These are phyloP conservation scores for Corythoichthys intestinalis DNA, from an alignment of 2,113 vertebrate genomes.

Conservation along the genomic window DNA sequence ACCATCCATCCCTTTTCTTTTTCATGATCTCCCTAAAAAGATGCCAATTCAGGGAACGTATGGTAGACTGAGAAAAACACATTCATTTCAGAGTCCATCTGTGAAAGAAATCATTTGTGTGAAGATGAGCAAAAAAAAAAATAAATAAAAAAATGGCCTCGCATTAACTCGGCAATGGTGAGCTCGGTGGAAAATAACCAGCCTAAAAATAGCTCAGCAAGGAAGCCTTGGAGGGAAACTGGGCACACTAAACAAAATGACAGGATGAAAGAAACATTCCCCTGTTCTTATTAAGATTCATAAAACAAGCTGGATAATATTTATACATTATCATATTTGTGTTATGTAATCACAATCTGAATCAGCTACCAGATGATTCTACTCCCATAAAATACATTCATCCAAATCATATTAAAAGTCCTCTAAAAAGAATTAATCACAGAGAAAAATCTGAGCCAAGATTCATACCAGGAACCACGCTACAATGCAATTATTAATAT, in stretches of 20 bases:
- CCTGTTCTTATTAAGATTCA: neutral
- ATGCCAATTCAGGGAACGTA: neutral
- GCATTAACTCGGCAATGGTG: constrained; percentile 16
- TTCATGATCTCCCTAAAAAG: neutral
- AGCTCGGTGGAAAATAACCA: constrained; percentile 35
- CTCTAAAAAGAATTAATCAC: no score
- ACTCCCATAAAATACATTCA: neutral
- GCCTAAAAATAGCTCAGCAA: constrained; percentile 52
- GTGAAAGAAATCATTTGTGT: constrained; percentile 7
- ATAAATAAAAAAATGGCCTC: constrained; percentile 3
- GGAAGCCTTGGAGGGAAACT: constrained; percentile 43
- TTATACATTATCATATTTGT: neutral
- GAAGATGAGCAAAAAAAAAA: neutral
- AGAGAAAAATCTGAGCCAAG: neutral
- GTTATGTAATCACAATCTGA: neutral
- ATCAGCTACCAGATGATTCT: no score
- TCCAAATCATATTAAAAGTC: neutral
- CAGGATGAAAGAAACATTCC: neutral
- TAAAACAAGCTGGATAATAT: neutral
- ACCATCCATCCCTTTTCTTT: neutral
- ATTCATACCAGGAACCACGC: neutral
- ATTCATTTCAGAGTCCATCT: neutral
- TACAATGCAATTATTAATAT: no score
- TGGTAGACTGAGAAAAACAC: neutral
- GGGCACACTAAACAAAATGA: constrained; percentile 12